phyloP scores from a whole-genome alignment of 2,888 invertebrate genomes.

The Mythimna albipuncta region DNA sequence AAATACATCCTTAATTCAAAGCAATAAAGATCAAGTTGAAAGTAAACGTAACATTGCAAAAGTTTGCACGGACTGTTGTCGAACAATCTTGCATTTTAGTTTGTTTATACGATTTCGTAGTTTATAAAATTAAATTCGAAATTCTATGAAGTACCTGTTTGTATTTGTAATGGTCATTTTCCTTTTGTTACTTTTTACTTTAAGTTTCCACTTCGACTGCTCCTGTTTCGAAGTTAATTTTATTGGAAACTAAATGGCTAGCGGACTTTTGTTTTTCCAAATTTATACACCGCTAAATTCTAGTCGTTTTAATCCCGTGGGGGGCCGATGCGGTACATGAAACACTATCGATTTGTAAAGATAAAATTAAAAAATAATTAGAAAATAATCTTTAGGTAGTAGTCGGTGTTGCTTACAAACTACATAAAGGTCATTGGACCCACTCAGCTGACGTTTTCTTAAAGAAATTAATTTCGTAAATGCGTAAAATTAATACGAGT shows the following conservation, averaged over 20 bases:
- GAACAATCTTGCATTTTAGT: slow-evolving; percentile 62
- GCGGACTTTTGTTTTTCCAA: background rate
- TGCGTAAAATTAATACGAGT: too few species aligned
- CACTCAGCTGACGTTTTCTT: too few species aligned
- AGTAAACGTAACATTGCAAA: slow-evolving; percentile 37
- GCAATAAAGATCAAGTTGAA: slow-evolving; percentile 7
- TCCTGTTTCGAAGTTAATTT: background rate
- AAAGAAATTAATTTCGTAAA: too few species aligned
- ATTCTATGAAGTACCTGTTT: slow-evolving; percentile 37
- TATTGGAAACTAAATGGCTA: background rate
- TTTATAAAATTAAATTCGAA: slow-evolving; percentile 52
- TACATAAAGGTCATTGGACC: too few species aligned
- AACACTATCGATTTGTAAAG: too few species aligned
- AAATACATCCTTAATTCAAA: slow-evolving; percentile 22
- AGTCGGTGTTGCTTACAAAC: too few species aligned
- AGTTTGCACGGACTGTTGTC: slow-evolving; percentile 54
- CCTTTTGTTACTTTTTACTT: background rate
- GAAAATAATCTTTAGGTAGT: too few species aligned
- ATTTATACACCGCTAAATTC: too few species aligned
- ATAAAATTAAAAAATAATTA: too few species aligned
- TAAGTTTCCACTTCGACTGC: background rate
- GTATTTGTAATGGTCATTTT: slow-evolving; percentile 3
- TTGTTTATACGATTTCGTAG: slow-evolving; percentile 54
- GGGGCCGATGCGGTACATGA: too few species aligned
- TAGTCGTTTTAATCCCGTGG: too few species aligned